Evolutionary conservation across 2,797 vertebrate genomes (phyloP).

Genomic region (Synaphobranchus kaupii): DNA sequence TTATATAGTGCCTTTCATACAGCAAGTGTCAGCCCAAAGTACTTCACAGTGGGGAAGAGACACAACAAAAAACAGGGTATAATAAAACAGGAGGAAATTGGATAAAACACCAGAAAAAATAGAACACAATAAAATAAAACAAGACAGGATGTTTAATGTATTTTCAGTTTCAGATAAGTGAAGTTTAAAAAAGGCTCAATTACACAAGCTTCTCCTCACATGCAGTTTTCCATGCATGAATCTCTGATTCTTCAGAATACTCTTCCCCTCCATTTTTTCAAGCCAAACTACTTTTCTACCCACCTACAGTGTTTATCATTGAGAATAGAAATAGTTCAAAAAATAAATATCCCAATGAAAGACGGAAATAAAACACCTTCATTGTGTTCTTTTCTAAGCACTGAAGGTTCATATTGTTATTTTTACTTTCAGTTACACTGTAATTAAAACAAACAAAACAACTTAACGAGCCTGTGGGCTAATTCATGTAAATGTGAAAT

Average conservation of each 20-base stretch:
- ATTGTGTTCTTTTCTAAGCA: background rate
- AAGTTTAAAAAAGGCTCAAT: background rate
- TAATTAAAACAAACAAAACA: background rate
- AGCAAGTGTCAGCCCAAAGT: too few species aligned
- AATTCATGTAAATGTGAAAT: background rate
- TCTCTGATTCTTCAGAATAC: background rate
- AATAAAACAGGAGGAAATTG: too few species aligned
- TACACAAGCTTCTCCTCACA: background rate
- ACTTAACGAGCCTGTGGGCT: background rate
- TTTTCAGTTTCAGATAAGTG: background rate
- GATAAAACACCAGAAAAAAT: too few species aligned
- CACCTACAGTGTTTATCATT: background rate
- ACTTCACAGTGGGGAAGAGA: too few species aligned
- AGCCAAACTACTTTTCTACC: background rate
- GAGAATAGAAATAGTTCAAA: background rate
- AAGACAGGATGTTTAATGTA: background rate
- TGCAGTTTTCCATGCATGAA: background rate
- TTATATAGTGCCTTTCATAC: too few species aligned
- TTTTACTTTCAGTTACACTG: background rate
- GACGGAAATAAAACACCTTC: background rate
- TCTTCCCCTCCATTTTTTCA: background rate
- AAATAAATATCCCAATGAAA: background rate
- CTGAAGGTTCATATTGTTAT: background rate
- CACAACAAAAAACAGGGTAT: too few species aligned
- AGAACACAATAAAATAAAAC: too few species aligned